Percentiles rank a stretch among this genome's conserved stretches.
These are phyloP conservation scores for Teleogryllus occipitalis DNA, from an alignment of 1,140 invertebrate species.

Conservation along the genomic window DNA sequence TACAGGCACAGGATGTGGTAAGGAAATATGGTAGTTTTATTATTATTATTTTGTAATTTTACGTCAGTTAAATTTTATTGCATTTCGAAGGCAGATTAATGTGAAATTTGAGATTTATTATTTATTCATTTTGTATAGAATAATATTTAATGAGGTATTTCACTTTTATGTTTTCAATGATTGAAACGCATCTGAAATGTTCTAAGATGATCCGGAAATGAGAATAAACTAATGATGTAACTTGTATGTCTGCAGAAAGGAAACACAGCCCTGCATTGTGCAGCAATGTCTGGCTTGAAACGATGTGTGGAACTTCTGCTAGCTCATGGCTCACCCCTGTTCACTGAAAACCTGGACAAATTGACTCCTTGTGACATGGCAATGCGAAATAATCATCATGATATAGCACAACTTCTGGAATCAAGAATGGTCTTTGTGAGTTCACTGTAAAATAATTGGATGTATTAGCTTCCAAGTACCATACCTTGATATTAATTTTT, in stretches of 20 bases:
- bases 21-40: slow-evolving; percentile 11
- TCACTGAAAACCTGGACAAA: slow-evolving; percentile 53
- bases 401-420: slow-evolving; percentile 56
- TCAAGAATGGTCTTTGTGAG: slow-evolving; percentile 64
- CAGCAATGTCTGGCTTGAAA: slow-evolving; percentile 53
- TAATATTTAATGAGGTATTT: not conserved
- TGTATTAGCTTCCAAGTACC: too few relatives aligned
- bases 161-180: not conserved
- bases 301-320: slow-evolving; percentile 55
- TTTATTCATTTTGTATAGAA: not conserved
- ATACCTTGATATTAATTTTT: too few relatives aligned
- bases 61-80: not conserved
- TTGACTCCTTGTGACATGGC: slow-evolving; percentile 58
- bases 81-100: not conserved
- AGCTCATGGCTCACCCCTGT: slow-evolving; percentile 50
- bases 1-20: slow-evolving; percentile 53
- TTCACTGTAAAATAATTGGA: slow-evolving; percentile 20
- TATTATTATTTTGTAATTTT: not conserved
- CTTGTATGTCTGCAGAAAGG: slow-evolving; percentile 41
- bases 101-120: not conserved
- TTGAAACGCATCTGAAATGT: too few relatives aligned
- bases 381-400: slow-evolving; percentile 46
- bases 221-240: not conserved
- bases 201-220: too few relatives aligned
- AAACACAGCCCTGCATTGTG: slow-evolving; percentile 59